Evolutionary conservation across 30 jellyfish, hydroid and myxozoan genomes (phyloP).

Genomic region (Hydractinia echinata): DNA sequence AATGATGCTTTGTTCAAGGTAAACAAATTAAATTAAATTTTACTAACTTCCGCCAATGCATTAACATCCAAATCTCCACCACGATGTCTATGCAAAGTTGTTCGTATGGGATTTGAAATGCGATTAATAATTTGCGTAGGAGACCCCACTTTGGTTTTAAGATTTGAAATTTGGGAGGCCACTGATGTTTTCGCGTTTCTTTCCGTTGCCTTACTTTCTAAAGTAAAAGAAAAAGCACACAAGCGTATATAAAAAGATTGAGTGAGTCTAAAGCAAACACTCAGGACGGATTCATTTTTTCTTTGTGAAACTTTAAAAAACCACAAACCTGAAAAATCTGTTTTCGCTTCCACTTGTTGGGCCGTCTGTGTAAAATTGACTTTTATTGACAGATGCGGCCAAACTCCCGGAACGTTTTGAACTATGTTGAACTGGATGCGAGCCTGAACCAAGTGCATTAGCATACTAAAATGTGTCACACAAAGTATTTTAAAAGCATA

Average conservation of each 20-base stretch:
- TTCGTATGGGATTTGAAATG: neutral
- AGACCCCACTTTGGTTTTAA: conserved; percentile 24
- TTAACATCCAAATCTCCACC: neutral
- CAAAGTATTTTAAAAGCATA: no score
- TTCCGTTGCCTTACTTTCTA: neutral
- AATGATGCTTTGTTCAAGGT: no score
- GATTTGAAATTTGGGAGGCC: conserved; percentile 21
- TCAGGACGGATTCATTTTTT: no score
- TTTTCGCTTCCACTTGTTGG: no score
- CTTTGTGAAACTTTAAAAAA: no score
- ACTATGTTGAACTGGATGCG: neutral
- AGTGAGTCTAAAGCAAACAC: no score
- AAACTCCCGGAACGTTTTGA: neutral
- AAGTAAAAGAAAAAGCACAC: neutral
- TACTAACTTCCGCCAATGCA: conserved; percentile 4
- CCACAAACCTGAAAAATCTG: no score
- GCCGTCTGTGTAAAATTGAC: no score
- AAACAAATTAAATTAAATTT: neutral
- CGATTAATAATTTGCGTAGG: conserved; percentile 18
- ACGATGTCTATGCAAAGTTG: neutral
- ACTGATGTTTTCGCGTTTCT: conserved; percentile 1
- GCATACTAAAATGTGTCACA: neutral
- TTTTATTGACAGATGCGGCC: no score
- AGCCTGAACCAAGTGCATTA: conserved; percentile 4
- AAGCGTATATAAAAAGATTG: neutral